Base-by-base conservation (phyloP, 2,113 vertebrate species). In the Chaenocephalus aceratus region DNA sequence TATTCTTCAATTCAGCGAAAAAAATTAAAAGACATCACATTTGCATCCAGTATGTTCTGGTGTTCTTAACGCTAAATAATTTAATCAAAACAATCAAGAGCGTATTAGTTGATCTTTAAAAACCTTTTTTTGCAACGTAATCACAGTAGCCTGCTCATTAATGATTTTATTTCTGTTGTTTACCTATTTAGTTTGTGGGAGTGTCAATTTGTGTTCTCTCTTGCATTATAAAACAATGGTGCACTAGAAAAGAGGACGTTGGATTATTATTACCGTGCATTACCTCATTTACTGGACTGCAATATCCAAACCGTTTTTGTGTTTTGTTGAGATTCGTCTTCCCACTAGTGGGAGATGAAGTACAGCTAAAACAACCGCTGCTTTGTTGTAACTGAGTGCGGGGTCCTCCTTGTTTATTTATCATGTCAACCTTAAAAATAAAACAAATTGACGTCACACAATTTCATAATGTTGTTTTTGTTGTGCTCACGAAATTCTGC, bases 361-460 rank as follows among this genome's bases (percentile, higher is more conserved):
- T 57, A 65, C 60, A 78, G 62, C 23, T 36, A 7, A 41, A 72
- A 65, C 11, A 2, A 0, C 48, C 11, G 0, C 60, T 48, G 69
- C 86, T 90, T 86, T 89, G 90, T 91, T 88, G 6, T 58, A 80
- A 56, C 16, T 51, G 69, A 18, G 62, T 49, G 74, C 59, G 63
- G 48, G 77, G 57, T 68, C 14, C 69, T 51, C 46, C 69, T 66
- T 80, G 59, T 83, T 85, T 77, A 82, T 87, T 87, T 81, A 72
- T 87, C 56, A 79, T 72, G 53, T 49, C 53, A 88, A 82, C 82
- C 82, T 36, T 69, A 46, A 82, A 83, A 86, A 86, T 66, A 70
- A 74, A 80, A 77, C 45, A 44, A 34, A 61, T 13, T 48, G 65
- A 51, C 49, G 1, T 12, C n/a, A 60, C 21, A 14, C 6, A 14